These are phyloP conservation scores for Amphipyra tragopoginis DNA, from an alignment of 2,888 invertebrate genomes.

Conservation along the genomic window DNA sequence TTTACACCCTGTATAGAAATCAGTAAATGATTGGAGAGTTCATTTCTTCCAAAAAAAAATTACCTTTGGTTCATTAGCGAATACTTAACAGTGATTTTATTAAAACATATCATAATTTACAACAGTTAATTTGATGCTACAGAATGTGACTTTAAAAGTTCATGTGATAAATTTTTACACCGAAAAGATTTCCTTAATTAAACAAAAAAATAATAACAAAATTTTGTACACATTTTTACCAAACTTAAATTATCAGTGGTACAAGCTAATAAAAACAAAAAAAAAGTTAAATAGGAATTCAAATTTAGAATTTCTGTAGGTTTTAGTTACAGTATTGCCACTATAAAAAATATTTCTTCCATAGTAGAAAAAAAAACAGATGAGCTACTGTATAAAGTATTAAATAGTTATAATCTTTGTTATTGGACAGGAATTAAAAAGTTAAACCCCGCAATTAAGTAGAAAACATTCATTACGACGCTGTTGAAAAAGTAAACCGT, in stretches of 20 bases:
- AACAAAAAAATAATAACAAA: constrained; percentile 6
- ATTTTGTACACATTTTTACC: constrained; percentile 15
- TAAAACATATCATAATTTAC: constrained; percentile 50
- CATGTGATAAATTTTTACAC: background rate
- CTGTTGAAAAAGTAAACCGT: background rate
- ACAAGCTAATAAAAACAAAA: background rate
- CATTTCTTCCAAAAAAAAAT: background rate
- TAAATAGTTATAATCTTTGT: constrained; percentile 19
- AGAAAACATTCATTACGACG: background rate
- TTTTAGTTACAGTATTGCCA: constrained; percentile 38
- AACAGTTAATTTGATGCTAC: constrained; percentile 11
- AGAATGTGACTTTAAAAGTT: constrained; percentile 21
- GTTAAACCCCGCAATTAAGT: background rate
- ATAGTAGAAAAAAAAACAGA: constrained; percentile 12
- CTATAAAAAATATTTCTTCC: constrained; percentile 28
- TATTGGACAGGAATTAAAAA: no score
- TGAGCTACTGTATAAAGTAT: constrained; percentile 21
- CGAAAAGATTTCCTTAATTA: background rate
- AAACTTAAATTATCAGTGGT: constrained; percentile 2
- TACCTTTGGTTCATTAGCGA: constrained; percentile 12
- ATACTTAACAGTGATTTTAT: constrained; percentile 38
- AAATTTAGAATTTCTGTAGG: constrained; percentile 22
- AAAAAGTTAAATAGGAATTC: background rate
- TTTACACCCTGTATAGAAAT: no score
- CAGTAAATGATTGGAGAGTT: background rate